Base-by-base conservation (phyloP, 1,140 invertebrate genomes). In the Heterodera carotae region DNA sequence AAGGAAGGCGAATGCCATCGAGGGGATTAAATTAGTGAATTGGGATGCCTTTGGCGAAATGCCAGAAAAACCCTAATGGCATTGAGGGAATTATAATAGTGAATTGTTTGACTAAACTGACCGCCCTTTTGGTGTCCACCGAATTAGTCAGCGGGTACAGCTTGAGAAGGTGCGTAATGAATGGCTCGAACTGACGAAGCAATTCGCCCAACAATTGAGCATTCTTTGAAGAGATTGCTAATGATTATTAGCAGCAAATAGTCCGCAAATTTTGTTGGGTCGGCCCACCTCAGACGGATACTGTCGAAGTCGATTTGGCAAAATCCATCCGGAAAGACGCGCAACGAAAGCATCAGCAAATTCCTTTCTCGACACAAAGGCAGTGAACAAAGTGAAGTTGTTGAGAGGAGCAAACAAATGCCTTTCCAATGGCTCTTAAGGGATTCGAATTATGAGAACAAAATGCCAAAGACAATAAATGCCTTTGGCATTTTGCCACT, bases 81-180 rank as follows among this genome's bases (percentile, higher is more conserved):
- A n/a, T n/a, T n/a, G n/a, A n/a, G n/a, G n/a, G n/a, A n/a, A n/a
- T n/a, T n/a, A n/a, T n/a, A n/a, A n/a, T n/a, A n/a, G n/a, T n/a
- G n/a, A n/a, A n/a, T n/a, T n/a, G n/a, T n/a, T n/a, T n/a, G n/a
- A n/a, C 1, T 7, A 12, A 68, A n/a, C 27, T 75, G n/a, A 76
- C 75, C 48, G 62, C 53, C 60, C 36, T 66, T 56, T 39, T 75
- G 18, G 71, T 77, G 48, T n/a, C 25, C 10, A 22, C 25, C 27
- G 78, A 79, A 72, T 80, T 79, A 12, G 66, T 81, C 25, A 81
- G 25, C 34, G 79, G n/a, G 72, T 79, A 79, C n/a, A 79, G 33
- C 53, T 79, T 80, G 59, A 79, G 59, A 25, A 79, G 43, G 39
- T 66, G 78, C 5, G 79, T 77, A 53, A 79, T 81, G 60, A 79